Evolutionary conservation across 1,140 invertebrate species (phyloP).

Genomic region (Micrasema longulum): DNA sequence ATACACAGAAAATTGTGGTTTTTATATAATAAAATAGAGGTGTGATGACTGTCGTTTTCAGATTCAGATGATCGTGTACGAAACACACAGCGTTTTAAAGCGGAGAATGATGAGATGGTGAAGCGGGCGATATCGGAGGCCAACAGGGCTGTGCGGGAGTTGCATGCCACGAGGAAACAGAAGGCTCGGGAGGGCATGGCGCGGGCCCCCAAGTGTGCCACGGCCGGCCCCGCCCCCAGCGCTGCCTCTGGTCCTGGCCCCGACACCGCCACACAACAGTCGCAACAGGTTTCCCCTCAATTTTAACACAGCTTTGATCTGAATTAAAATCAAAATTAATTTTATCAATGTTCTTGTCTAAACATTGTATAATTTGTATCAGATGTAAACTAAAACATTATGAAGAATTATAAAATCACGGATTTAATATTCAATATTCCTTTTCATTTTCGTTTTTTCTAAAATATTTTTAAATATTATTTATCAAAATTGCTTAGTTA

Average conservation of each 20-base stretch:
- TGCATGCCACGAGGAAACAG: slow-evolving; percentile 64
- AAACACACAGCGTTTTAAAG: slow-evolving; percentile 76
- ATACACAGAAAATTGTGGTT: too few relatives aligned
- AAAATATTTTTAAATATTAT: too few relatives aligned
- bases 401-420: neutral
- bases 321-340: neutral
- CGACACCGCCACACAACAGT: too few relatives aligned
- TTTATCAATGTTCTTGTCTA: neutral
- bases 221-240: too few relatives aligned
- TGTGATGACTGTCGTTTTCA: slow-evolving; percentile 52
- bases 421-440: too few relatives aligned
- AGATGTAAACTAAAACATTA: too few relatives aligned
- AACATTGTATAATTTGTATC: neutral
- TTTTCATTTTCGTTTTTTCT: too few relatives aligned
- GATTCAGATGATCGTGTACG: slow-evolving; percentile 78
- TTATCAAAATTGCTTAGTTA: too few relatives aligned
- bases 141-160: slow-evolving; percentile 72
- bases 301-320: neutral
- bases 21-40: neutral
- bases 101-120: slow-evolving; percentile 76
- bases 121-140: slow-evolving; percentile 71
- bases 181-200: slow-evolving; percentile 39
- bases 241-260: too few relatives aligned
- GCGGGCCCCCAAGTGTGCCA: slow-evolving; percentile 47
- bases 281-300: neutral